Base-by-base conservation (phyloP, 2,113 vertebrate species). In the Megatriorchis doriae region DNA sequence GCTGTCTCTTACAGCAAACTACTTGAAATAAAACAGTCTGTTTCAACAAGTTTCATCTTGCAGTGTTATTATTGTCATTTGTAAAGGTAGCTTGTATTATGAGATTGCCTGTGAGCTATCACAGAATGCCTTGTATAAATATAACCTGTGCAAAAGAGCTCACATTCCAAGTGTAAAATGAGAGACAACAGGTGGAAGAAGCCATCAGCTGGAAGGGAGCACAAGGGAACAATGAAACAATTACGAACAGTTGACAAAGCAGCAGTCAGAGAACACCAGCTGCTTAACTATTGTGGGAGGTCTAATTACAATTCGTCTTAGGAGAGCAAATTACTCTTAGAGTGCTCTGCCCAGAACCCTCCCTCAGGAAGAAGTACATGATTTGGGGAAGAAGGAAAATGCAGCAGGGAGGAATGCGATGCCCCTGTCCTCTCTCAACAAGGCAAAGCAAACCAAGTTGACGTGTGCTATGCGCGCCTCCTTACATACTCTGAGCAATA, bases 261-360 rank as follows among this genome's bases (percentile, higher is more conserved):
- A 96, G 97, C 96, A 97, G 93, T 91, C 94, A 94, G 89, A 94
- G 97, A 94, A 96, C 94, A 95, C 97, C 96, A 97, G 96, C 94
- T 95, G 95, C 91, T 95, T 95, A 95, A 97, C 93, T 96, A 96
- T 94, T 95, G 91, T 82, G 89, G 81, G 84, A 96, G 89, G 87
- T 89, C 95, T 97, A 97, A 97, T 96, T 97, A 95, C 88, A 91
- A 87, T 94, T 93, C 73, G 95, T 97, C 91, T 91, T 94, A 67
- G 81, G 66, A 88, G 29, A 88, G 81, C 66, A 89, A 96, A 94
- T 95, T 96, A 93, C 84, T 95, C 45, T 52, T 95, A 66, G 70
- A 95, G 73, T 0, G 0, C 19, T 96, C 61, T 96, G 77, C 86
- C 73, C 80, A 84, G 92, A 93, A 81, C 23, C 25, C 20, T 94